Base-by-base conservation (phyloP, 2,797 vertebrate species). In the Onychomys arenicola region DNA sequence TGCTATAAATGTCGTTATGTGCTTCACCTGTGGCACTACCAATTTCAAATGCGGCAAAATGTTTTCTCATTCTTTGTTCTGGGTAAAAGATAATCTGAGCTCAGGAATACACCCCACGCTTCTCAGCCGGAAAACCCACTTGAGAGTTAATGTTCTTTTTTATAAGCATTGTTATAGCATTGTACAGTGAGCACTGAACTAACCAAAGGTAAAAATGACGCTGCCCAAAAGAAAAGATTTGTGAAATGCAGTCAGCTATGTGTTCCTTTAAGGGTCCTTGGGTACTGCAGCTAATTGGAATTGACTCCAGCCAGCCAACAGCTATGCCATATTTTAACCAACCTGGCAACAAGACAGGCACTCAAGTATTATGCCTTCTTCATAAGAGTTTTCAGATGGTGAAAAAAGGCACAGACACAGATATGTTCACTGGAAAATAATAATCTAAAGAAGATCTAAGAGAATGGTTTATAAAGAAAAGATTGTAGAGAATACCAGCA, bases 31-130 rank as follows among this genome's bases (percentile, higher is more conserved):
- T 81, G 6, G 49, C 77, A 81, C n/a, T 43, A 78, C 55, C 46
- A 96, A 97, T 96, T 95, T 96, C 57, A 91, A 91, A 91, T 85
- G 32, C 43, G 65, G 86, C 78, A 94, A 77, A 92, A 77, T 93
- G 34, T 94, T 97, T 96, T 91, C 75, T 94, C 67, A 78, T 81
- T 81, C 65, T 90, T 90, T 81, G 40, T 88, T 76, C 69, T 89
- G 19, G 23, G n/a, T 19, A 89, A 96, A 95, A 87, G 96, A 94
- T 96, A 95, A 95, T 90, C 63, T 92, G 80, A 96, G 16, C 21
- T 96, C 93, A 91, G 59, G 65, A 96, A 94, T 90, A 88, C 3
- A 96, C 43, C 3, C 49, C 81, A 93, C 0, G 29, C 34, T 69
- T 96, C 83, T 89, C 40, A 46, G 23, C 91, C 37, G 78, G 81